phyloP scores from a whole-genome alignment of 1,140 invertebrate species.

The Psilanteris sp. region DNA sequence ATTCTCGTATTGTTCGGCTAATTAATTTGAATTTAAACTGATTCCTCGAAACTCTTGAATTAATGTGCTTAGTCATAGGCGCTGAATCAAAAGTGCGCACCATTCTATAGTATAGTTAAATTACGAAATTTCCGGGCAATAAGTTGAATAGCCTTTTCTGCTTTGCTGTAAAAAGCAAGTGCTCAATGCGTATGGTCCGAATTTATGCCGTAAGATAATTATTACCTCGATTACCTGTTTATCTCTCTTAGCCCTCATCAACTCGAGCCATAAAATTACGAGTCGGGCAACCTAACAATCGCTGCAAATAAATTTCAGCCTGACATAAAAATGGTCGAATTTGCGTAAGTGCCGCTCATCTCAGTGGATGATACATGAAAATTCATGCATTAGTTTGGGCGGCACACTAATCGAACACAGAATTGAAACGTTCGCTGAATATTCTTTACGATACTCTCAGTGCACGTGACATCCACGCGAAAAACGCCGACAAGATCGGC shows the following conservation, averaged over 20 bases:
- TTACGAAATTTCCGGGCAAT: slow-evolving; percentile 5
- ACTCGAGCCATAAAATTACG: slow-evolving; percentile 1
- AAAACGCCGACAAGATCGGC: slow-evolving; percentile 10
- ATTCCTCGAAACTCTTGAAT: no score
- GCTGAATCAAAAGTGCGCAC: no score
- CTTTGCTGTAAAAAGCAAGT: slow-evolving; percentile 5
- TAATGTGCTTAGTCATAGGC: no score
- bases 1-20: slow-evolving; percentile 18
- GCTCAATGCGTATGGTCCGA: slow-evolving; percentile 4
- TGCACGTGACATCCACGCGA: slow-evolving; percentile 35
- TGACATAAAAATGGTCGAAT: slow-evolving; percentile 13
- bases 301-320: slow-evolving; percentile 1
- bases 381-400: slow-evolving; percentile 26
- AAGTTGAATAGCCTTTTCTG: slow-evolving; percentile 7
- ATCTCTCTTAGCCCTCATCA: neutral
- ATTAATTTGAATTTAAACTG: no score
- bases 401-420: slow-evolving; percentile 16
- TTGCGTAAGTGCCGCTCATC: slow-evolving; percentile 29
- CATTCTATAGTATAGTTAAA: no score
- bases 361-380: slow-evolving; percentile 12
- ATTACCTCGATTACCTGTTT: no score
- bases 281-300: neutral
- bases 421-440: slow-evolving; percentile 63
- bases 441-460: slow-evolving; percentile 54
- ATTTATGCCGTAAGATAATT: slow-evolving; percentile 1